phyloP scores from a whole-genome alignment of 2,113 vertebrate species.

The Ovis aries region ARS-UI_Ramb_v3.0 NC_056066.1:40436001-40436500 shows the following conservation, averaged over 20 bases:
- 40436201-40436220: not conserved
- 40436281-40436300: not conserved
- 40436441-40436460: not conserved
- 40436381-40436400: not conserved
- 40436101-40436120: not conserved
- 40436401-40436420: not conserved
- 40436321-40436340: not conserved
- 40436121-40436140: not conserved
- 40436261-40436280: not conserved
- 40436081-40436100: not conserved
- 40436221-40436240: not conserved
- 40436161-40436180: not conserved
- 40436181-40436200: not conserved
- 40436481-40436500: not conserved
- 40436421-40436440: not conserved
- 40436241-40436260: not conserved
- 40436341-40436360: not conserved
- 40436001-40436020: not conserved
- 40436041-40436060: not conserved
- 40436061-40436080: not conserved
- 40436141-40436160: not conserved
- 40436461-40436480: not conserved
- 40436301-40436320: not conserved
- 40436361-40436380: not conserved
- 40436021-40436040: not conserved